Evolutionary conservation across 2,888 invertebrate genomes (phyloP).

Genomic region (Erebia aethiops): DNA sequence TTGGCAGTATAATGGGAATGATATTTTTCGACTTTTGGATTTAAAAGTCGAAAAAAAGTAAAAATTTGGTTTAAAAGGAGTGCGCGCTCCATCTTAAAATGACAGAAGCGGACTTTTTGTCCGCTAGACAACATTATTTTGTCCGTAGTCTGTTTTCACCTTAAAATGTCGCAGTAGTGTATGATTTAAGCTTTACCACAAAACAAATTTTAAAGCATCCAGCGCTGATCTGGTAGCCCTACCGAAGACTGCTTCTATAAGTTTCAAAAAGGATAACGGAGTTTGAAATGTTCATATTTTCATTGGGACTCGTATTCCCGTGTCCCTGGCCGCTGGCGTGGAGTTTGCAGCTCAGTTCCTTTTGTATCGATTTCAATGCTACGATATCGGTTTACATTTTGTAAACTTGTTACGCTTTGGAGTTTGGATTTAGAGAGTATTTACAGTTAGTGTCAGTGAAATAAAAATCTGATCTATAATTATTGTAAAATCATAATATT

Average conservation of each 20-base stretch:
- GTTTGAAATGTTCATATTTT: slow-evolving; percentile 11
- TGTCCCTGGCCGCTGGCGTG: not conserved
- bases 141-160: too few species aligned
- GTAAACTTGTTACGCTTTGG: not conserved
- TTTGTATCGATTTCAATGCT: not conserved
- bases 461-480: not conserved
- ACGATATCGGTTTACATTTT: slow-evolving; percentile 3
- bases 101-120: too few species aligned
- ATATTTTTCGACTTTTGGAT: too few species aligned
- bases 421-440: not conserved
- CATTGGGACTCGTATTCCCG: slow-evolving; percentile 4
- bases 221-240: not conserved
- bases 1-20: too few species aligned
- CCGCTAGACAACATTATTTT: too few species aligned
- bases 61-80: too few species aligned
- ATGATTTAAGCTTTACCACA: too few species aligned
- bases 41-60: too few species aligned
- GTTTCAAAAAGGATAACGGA: slow-evolving; percentile 8
- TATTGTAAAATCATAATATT: too few species aligned
- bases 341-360: not conserved
- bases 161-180: too few species aligned
- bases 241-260: not conserved
- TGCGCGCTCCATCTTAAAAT: too few species aligned
- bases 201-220: too few species aligned
- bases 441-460: not conserved